These are phyloP conservation scores for Nothoprocta perdicaria DNA, from an alignment of 2,113 vertebrate genomes.

Conservation along the genomic window DNA sequence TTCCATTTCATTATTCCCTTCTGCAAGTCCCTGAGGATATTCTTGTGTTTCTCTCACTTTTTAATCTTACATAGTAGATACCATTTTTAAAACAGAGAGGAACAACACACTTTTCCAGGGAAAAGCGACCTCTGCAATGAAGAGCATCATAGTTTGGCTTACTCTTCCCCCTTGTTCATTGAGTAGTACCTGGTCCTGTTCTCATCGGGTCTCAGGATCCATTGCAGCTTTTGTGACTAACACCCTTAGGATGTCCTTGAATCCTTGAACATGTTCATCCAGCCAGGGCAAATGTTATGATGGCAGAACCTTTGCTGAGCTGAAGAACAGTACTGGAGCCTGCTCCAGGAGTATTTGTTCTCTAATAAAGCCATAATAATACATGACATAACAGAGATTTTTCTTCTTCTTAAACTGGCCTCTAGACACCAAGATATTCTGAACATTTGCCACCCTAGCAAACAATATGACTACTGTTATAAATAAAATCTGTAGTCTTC, in stretches of 20 bases:
- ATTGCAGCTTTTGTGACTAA: background rate
- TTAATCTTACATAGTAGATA: background rate
- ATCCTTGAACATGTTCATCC: background rate
- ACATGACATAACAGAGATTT: background rate
- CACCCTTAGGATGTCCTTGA: background rate
- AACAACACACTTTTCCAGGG: background rate
- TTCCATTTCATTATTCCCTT: background rate
- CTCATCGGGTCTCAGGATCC: background rate
- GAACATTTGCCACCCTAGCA: background rate
- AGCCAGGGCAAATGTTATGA: background rate
- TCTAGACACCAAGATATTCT: background rate
- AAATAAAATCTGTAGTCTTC: background rate
- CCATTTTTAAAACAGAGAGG: background rate
- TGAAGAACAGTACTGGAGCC: background rate
- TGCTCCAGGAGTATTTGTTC: background rate
- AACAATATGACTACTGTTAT: background rate
- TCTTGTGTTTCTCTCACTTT: slow-evolving; percentile 34
- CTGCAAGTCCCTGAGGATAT: background rate
- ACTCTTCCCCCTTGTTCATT: background rate
- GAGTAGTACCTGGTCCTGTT: background rate
- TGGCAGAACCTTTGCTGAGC: background rate
- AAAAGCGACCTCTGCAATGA: background rate
- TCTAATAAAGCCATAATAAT: background rate
- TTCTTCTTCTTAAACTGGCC: background rate
- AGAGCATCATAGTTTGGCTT: background rate